Conservation (phyloP, 2,797 vertebrate genomes). For the Acanthis flammea region DNA sequence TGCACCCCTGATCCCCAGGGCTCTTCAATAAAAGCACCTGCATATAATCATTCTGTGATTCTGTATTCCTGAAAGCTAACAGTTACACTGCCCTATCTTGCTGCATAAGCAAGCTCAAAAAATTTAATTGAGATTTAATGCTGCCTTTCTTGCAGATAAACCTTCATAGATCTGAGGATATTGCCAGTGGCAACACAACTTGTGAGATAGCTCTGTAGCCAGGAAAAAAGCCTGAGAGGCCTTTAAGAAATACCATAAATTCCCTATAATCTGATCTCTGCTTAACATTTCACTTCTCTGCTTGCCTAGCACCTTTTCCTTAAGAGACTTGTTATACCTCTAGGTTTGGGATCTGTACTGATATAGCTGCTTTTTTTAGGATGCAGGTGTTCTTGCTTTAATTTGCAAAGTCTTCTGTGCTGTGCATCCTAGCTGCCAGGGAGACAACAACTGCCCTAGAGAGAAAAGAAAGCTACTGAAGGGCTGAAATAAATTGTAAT, state of each 20-base stretch:
- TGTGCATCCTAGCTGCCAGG: background rate
- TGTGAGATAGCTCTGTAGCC: background rate
- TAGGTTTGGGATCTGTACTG: background rate
- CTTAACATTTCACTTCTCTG: background rate
- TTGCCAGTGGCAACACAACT: background rate
- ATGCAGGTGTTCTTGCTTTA: background rate
- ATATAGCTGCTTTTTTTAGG: background rate
- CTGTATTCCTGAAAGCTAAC: too few relatives aligned
- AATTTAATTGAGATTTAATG: constrained; percentile 30
- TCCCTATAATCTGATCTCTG: background rate
- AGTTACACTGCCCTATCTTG: background rate
- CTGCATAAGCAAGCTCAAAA: background rate
- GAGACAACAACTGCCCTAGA: background rate
- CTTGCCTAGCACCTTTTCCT: background rate
- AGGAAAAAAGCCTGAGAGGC: background rate
- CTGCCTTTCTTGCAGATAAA: background rate
- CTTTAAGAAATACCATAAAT: background rate
- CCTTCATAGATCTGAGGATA: background rate
- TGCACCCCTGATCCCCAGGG: too few relatives aligned
- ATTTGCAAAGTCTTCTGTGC: background rate
- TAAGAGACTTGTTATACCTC: background rate
- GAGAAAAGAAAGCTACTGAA: background rate
- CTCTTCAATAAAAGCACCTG: too few relatives aligned
- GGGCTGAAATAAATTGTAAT: background rate
- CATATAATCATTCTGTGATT: too few relatives aligned